Conservation (phyloP, 2,797 vertebrate species). For the Enteromius afrohamiltoni region DNA sequence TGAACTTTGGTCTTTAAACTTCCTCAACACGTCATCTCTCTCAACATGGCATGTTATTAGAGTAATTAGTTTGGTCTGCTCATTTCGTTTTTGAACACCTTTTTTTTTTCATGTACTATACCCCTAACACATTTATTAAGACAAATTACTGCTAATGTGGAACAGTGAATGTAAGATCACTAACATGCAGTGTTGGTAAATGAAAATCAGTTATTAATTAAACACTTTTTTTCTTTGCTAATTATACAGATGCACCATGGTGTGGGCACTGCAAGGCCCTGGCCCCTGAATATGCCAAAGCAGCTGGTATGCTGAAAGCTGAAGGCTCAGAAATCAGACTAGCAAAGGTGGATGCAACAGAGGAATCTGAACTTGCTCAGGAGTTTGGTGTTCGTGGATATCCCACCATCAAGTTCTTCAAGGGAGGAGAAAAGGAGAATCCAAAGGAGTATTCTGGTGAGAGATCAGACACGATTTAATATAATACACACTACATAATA, state of each 20-base stretch:
- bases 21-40: too few species aligned
- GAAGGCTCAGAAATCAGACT: constrained; percentile 88
- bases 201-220: constrained; percentile 31
- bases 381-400: constrained; percentile 92
- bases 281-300: constrained; percentile 92
- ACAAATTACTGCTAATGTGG: not conserved
- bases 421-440: constrained; percentile 86
- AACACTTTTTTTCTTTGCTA: constrained; percentile 42
- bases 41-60: not conserved
- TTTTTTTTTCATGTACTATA: not conserved
- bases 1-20: constrained; percentile 35
- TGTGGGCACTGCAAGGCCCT: constrained; percentile 99
- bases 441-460: constrained; percentile 95
- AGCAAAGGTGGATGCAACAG: constrained; percentile 95
- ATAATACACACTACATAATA: not conserved
- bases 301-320: constrained; percentile 85
- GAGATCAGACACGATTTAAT: constrained; percentile 31
- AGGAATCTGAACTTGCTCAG: constrained; percentile 93
- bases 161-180: not conserved
- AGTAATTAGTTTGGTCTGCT: not conserved
- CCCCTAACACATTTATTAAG: not conserved
- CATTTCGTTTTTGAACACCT: not conserved
- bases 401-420: constrained; percentile 98
- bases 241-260: constrained; percentile 93
- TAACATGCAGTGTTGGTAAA: not conserved